These are phyloP conservation scores for Halictus quadricinctus DNA, from an alignment of 2,888 invertebrate genomes.

Conservation along the genomic window DNA sequence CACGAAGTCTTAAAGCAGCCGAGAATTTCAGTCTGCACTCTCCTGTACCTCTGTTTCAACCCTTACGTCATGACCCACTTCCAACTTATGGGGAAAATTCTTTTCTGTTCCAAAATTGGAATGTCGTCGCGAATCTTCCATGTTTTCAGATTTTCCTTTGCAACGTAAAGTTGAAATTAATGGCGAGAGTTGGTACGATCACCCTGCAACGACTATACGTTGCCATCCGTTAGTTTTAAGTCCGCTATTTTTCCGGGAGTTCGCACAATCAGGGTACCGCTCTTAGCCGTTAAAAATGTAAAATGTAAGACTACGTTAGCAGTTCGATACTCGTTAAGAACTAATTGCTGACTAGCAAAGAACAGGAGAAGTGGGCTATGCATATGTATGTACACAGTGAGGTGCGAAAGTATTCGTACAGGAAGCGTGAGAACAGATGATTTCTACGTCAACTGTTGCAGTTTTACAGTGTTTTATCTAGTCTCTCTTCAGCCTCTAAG, in stretches of 20 bases:
- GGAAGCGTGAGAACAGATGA: not conserved
- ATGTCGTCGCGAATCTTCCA: not conserved
- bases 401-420: not conserved
- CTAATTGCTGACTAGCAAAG: slow-evolving; percentile 69
- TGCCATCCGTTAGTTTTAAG: slow-evolving; percentile 26
- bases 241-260: slow-evolving; percentile 35
- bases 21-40: not conserved
- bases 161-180: not conserved
- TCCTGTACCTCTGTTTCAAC: not conserved
- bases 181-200: slow-evolving; percentile 39
- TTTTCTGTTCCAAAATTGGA: not conserved
- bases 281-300: slow-evolving; percentile 51
- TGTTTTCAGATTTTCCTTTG: not conserved
- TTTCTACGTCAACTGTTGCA: not conserved
- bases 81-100: not conserved
- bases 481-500: not conserved
- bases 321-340: slow-evolving; percentile 55
- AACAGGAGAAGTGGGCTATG: slow-evolving; percentile 33
- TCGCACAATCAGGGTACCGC: slow-evolving; percentile 38
- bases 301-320: slow-evolving; percentile 54
- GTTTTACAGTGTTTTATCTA: not conserved
- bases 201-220: slow-evolving; percentile 30
- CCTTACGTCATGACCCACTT: not conserved
- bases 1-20: not conserved
- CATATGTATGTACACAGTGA: not conserved